Evolutionary conservation across 2,797 vertebrate species (phyloP).

Genomic region (Crenichthys baileyi): DNA sequence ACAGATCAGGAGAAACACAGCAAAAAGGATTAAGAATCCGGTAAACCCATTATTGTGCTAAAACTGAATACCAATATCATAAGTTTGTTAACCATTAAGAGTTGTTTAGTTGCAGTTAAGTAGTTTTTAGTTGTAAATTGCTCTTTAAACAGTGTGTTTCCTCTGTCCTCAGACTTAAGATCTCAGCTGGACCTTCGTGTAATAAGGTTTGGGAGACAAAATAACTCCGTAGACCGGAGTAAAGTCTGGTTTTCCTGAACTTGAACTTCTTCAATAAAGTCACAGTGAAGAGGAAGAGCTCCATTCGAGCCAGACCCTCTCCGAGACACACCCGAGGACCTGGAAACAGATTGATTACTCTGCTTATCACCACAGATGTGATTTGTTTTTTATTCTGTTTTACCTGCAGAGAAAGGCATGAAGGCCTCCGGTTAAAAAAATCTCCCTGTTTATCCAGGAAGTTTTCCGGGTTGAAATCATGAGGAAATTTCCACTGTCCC

Average conservation of each 20-base stretch:
- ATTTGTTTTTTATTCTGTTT: not conserved
- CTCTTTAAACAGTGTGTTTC: not conserved
- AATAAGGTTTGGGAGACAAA: slow-evolving; percentile 63
- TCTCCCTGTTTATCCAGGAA: slow-evolving; percentile 76
- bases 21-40: no score
- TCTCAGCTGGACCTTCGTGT: slow-evolving; percentile 63
- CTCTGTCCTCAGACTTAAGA: slow-evolving; percentile 15
- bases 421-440: slow-evolving; percentile 79
- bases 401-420: slow-evolving; percentile 79
- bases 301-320: slow-evolving; percentile 72
- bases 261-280: slow-evolving; percentile 74
- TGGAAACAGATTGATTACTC: slow-evolving; percentile 6
- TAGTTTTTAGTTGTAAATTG: not conserved
- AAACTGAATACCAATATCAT: no score
- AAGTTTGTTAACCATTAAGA: not conserved
- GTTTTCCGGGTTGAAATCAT: slow-evolving; percentile 79
- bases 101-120: not conserved
- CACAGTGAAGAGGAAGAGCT: slow-evolving; percentile 31
- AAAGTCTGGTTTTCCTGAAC: slow-evolving; percentile 74
- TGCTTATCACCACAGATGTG: not conserved
- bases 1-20: no score
- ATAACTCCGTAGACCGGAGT: slow-evolving; percentile 63
- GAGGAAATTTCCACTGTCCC: slow-evolving; percentile 77
- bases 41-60: no score
- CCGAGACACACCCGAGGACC: slow-evolving; percentile 77